phyloP scores from a whole-genome alignment of 2,113 vertebrate species.

The Stercorarius parasiticus region DNA sequence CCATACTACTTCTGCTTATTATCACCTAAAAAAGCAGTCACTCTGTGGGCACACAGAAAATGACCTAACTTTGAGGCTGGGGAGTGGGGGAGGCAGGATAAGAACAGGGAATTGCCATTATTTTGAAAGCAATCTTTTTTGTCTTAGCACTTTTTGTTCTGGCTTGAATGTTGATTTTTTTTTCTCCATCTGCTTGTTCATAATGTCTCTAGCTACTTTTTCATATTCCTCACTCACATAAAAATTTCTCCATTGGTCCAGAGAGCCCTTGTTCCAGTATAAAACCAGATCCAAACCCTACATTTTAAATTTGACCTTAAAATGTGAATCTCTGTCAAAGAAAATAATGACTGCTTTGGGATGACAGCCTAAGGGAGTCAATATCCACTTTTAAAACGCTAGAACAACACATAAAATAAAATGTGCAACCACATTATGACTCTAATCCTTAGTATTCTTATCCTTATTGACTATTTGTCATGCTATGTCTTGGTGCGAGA shows the following conservation, averaged over 20 bases:
- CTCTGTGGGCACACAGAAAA: neutral
- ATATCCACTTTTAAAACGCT: neutral
- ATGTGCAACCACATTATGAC: neutral
- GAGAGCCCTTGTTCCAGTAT: neutral
- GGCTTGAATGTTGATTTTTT: neutral
- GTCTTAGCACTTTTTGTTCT: neutral
- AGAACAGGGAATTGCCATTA: neutral
- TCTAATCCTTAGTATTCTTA: neutral
- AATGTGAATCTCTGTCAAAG: neutral
- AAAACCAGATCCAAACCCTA: neutral
- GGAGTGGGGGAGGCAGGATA: neutral
- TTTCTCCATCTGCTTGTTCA: neutral
- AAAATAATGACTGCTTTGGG: neutral
- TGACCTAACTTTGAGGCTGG: neutral
- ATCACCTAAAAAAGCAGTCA: neutral
- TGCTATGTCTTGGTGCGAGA: neutral
- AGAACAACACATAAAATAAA: neutral
- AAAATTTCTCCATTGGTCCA: neutral
- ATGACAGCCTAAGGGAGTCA: neutral
- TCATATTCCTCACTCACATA: neutral
- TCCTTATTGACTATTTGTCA: neutral
- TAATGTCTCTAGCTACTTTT: neutral
- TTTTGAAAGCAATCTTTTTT: neutral
- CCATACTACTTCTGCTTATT: neutral
- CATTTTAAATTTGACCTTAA: neutral